A percentile compares a stretch with the other conserved stretches of the same genome.
Conservation (phyloP, 2,888 invertebrate species). For the Leucoptera coffeella region DNA sequence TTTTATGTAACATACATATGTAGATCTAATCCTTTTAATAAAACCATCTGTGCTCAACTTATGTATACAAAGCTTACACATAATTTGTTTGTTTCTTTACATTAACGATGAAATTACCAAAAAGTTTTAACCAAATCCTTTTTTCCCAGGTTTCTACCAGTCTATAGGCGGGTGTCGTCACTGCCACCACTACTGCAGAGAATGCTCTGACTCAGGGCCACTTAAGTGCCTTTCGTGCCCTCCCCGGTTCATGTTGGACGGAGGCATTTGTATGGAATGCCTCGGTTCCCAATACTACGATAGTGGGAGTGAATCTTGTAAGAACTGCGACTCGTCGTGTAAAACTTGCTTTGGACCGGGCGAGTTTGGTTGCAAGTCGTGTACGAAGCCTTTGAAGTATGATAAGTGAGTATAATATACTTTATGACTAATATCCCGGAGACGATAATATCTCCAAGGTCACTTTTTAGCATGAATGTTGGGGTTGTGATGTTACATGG, state of each 20-base stretch:
- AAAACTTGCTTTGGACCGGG: conserved; percentile 62
- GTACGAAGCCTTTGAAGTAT: conserved; percentile 58
- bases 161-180: conserved; percentile 76
- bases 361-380: conserved; percentile 61
- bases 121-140: background rate
- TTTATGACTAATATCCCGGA: background rate
- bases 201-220: conserved; percentile 76
- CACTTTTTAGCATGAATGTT: too few relatives aligned
- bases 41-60: too few relatives aligned
- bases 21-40: too few relatives aligned
- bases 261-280: conserved; percentile 71
- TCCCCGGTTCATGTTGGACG: conserved; percentile 63
- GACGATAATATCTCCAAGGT: too few relatives aligned
- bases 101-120: background rate
- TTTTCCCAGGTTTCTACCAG: conserved; percentile 63
- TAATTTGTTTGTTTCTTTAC: too few relatives aligned
- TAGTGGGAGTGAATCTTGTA: conserved; percentile 60
- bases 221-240: conserved; percentile 60
- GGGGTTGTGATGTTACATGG: too few relatives aligned
- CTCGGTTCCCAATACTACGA: conserved; percentile 70
- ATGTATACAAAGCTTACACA: too few relatives aligned
- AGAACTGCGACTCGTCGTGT: conserved; percentile 59
- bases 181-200: conserved; percentile 84
- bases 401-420: conserved; percentile 33
- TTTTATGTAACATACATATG: too few relatives aligned